Conservation (phyloP, 2,113 vertebrate genomes). For the Narcine bancroftii region DNA sequence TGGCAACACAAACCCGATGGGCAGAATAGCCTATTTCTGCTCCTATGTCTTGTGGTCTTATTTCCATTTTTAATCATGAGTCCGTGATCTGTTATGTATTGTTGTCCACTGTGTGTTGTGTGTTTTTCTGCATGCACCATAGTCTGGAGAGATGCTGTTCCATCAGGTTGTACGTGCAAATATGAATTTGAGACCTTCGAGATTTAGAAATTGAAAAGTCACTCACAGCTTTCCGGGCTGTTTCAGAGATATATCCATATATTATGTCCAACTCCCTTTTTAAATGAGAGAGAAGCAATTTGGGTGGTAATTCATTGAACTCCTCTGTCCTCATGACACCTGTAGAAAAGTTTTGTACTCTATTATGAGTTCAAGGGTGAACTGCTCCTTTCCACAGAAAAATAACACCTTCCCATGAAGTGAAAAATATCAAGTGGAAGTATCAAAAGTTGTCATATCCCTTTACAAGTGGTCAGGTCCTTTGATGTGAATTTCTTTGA, state of each 20-base stretch:
- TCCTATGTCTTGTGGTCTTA: no score
- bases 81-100: not conserved
- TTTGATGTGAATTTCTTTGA: constrained; percentile 28
- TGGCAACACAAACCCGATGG: no score
- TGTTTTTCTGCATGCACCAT: no score
- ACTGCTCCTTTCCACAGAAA: not conserved
- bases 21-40: no score
- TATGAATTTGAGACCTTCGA: no score
- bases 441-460: not conserved
- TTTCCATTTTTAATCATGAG: not conserved
- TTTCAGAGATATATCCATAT: not conserved
- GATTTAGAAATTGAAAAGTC: not conserved
- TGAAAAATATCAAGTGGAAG: not conserved
- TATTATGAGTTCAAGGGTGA: not conserved
- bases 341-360: not conserved
- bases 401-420: not conserved
- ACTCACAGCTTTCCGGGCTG: not conserved
- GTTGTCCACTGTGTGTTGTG: no score
- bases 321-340: not conserved
- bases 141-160: no score
- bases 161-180: no score
- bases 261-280: not conserved
- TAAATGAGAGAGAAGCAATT: not conserved
- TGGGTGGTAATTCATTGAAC: not conserved
- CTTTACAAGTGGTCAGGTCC: not conserved